Conservation (phyloP, 2,797 vertebrate genomes). For the Alcedo atthis region DNA sequence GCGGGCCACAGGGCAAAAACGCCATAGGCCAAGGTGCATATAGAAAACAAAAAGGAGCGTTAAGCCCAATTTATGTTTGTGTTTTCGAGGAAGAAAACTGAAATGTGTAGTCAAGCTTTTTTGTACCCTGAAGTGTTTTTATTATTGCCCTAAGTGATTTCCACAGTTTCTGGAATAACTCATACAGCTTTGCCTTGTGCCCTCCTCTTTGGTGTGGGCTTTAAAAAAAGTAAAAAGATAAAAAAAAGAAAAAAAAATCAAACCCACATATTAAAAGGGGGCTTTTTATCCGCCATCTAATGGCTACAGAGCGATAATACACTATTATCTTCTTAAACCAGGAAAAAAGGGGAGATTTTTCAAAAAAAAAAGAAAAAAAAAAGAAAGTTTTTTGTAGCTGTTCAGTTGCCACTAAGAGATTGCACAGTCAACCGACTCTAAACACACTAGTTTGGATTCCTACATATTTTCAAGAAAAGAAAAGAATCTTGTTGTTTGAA, state of each 20-base stretch:
- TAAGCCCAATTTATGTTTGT: slow-evolving; percentile 84
- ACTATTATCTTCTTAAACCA: slow-evolving; percentile 93
- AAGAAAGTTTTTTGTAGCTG: slow-evolving; percentile 91
- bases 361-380: slow-evolving; percentile 80
- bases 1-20: slow-evolving; percentile 92
- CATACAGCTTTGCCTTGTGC: slow-evolving; percentile 96
- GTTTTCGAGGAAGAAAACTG: slow-evolving; percentile 86
- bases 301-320: slow-evolving; percentile 94
- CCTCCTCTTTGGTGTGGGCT: slow-evolving; percentile 86
- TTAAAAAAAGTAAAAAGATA: slow-evolving; percentile 76
- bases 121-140: slow-evolving; percentile 94
- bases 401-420: slow-evolving; percentile 99
- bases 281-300: slow-evolving; percentile 94
- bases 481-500: slow-evolving; percentile 89
- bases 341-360: slow-evolving; percentile 88
- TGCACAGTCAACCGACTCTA: slow-evolving; percentile 99
- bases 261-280: slow-evolving; percentile 86
- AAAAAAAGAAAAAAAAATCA: slow-evolving; percentile 75
- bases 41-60: slow-evolving; percentile 88
- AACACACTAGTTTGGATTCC: slow-evolving; percentile 94
- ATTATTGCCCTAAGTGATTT: slow-evolving; percentile 96
- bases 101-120: slow-evolving; percentile 86
- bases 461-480: slow-evolving; percentile 89
- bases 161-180: slow-evolving; percentile 97
- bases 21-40: slow-evolving; percentile 93